Conservation (phyloP, 2,113 vertebrate genomes). For the Bagarius yarrelli region DNA sequence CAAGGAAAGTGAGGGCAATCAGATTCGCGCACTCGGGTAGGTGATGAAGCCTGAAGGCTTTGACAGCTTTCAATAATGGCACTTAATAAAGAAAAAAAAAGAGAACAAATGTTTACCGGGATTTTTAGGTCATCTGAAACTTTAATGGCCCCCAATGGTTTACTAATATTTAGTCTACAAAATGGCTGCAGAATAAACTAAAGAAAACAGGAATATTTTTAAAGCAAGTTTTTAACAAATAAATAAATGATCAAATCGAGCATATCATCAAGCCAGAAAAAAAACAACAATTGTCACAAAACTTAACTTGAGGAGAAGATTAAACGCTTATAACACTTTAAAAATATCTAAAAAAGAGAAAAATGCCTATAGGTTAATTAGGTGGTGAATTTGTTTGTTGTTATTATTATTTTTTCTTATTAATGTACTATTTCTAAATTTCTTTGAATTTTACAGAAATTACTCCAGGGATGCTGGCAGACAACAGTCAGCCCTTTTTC, state of each 20-base stretch:
- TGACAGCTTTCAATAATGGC: constrained; percentile 24
- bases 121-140: constrained; percentile 15
- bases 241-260: neutral
- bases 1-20: constrained; percentile 39
- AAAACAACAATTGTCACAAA: constrained; percentile 18
- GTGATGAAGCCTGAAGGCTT: constrained; percentile 5
- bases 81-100: constrained; percentile 10
- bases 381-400: neutral
- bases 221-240: neutral
- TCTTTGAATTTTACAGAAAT: too few relatives aligned
- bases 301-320: neutral
- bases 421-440: too few relatives aligned
- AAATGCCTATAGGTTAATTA: constrained; percentile 28
- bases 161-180: neutral
- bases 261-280: neutral
- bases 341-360: constrained; percentile 27
- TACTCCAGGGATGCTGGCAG: neutral
- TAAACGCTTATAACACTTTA: constrained; percentile 13
- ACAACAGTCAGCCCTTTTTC: neutral
- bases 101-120: neutral
- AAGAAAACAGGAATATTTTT: neutral
- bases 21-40: constrained; percentile 5
- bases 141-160: neutral
- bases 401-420: too few relatives aligned
- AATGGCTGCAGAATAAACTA: neutral